Conservation (phyloP, 2,113 vertebrate genomes). For the Ranitomeya imitator region DNA sequence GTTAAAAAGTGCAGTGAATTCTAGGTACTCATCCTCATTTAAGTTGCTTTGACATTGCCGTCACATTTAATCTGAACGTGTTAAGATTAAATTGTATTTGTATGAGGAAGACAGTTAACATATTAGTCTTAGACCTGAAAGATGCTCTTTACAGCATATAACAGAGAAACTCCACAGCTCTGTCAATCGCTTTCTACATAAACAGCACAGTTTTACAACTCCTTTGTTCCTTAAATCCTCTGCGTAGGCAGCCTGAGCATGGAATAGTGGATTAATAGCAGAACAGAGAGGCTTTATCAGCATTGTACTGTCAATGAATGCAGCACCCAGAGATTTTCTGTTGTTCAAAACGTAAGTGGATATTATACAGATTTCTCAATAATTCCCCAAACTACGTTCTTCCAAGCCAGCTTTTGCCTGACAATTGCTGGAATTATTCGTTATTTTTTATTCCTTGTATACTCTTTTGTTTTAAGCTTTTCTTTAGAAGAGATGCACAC, state of each 20-base stretch:
- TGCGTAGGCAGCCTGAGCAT: constrained; percentile 50
- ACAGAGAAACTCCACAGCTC: constrained; percentile 32
- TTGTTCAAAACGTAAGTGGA: constrained; percentile 58
- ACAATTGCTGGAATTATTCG: constrained; percentile 45
- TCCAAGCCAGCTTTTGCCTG: constrained; percentile 46
- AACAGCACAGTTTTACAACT: constrained; percentile 51
- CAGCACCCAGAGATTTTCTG: constrained; percentile 58
- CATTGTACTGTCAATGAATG: constrained; percentile 55
- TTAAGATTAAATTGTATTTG: background rate
- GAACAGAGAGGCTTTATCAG: constrained; percentile 55
- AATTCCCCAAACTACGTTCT: constrained; percentile 52
- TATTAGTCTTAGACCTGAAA: constrained; percentile 12
- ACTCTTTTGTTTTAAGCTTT: constrained; percentile 43
- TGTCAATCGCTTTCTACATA: constrained; percentile 43
- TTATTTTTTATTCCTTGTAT: constrained; percentile 50
- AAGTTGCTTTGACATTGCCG: constrained; percentile 4
- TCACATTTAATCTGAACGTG: background rate
- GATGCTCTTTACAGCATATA: constrained; percentile 27
- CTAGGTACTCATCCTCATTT: background rate
- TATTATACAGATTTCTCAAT: constrained; percentile 56
- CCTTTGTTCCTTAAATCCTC: constrained; percentile 56
- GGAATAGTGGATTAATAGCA: constrained; percentile 57
- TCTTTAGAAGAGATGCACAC: constrained; percentile 24
- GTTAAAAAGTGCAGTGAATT: background rate
- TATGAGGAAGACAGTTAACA: constrained; percentile 9